These are phyloP conservation scores for Saguinus midas DNA, from an alignment of 2,113 vertebrate species.

Conservation along the genomic window DNA sequence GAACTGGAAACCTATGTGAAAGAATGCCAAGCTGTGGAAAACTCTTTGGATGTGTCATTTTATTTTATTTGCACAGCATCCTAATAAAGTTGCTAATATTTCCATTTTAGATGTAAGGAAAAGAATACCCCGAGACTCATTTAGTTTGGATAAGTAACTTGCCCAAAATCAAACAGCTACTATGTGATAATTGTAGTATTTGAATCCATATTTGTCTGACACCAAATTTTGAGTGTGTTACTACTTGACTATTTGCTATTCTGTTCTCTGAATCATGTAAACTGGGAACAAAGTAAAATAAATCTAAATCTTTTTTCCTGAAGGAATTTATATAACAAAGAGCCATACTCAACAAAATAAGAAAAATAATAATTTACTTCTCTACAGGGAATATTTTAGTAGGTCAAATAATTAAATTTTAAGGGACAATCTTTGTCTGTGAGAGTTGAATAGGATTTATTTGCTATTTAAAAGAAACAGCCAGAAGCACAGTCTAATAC, in stretches of 20 bases:
- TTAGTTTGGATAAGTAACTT: not conserved
- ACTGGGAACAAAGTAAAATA: not conserved
- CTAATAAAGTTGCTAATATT: not conserved
- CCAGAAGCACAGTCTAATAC: slow-evolving; percentile 25
- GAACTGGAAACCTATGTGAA: not conserved
- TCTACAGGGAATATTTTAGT: slow-evolving; percentile 12
- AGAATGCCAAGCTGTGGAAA: not conserved
- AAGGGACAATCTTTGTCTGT: not conserved
- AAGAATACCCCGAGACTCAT: not conserved
- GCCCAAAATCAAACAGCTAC: not conserved
- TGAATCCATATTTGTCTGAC: not conserved
- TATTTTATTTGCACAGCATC: not conserved
- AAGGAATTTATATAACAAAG: not conserved
- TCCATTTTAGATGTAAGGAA: not conserved
- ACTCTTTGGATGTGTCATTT: slow-evolving; percentile 3
- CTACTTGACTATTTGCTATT: not conserved
- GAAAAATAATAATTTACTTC: not conserved
- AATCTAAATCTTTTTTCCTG: not conserved
- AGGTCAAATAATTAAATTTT: slow-evolving; percentile 46
- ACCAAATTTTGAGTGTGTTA: not conserved
- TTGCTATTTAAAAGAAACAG: slow-evolving; percentile 46
- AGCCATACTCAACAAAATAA: not conserved
- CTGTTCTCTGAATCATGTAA: not conserved
- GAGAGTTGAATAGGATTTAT: slow-evolving; percentile 6
- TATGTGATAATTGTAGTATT: not conserved